Conservation (phyloP, 2,888 invertebrate genomes). For the Loripinus fragilis region DNA sequence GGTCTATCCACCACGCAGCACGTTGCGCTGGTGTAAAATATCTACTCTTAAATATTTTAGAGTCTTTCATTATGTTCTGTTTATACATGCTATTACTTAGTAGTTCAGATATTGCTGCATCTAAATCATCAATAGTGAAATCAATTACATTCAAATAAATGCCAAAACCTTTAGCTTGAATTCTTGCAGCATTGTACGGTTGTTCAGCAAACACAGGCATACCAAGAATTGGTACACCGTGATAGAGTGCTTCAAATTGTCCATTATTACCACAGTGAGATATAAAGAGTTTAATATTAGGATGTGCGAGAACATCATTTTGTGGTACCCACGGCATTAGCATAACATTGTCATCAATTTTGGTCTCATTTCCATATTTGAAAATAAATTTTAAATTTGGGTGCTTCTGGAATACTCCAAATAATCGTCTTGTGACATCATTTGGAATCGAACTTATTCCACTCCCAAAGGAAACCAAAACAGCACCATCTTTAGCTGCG, state of each 20-base stretch:
- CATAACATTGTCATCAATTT: slow-evolving; percentile 36
- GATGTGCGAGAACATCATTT: slow-evolving; percentile 66
- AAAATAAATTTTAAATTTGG: slow-evolving; percentile 48
- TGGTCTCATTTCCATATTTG: slow-evolving; percentile 19
- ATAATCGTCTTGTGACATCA: slow-evolving; percentile 32
- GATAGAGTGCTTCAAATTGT: slow-evolving; percentile 33
- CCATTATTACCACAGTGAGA: slow-evolving; percentile 72
- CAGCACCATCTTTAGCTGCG: slow-evolving; percentile 53
- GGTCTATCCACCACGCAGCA: background rate
- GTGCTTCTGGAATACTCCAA: slow-evolving; percentile 46
- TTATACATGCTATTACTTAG: background rate
- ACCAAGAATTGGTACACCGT: slow-evolving; percentile 68
- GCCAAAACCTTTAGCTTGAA: slow-evolving; percentile 59
- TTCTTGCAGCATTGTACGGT: slow-evolving; percentile 55
- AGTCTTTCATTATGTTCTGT: background rate
- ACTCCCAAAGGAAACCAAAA: slow-evolving; percentile 68
- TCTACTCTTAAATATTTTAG: background rate
- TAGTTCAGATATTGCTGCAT: background rate
- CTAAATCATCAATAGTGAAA: slow-evolving; percentile 6
- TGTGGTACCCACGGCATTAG: slow-evolving; percentile 66
- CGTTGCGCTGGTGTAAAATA: background rate
- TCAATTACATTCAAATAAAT: slow-evolving; percentile 47
- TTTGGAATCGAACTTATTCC: slow-evolving; percentile 44
- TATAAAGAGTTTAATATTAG: slow-evolving; percentile 63
- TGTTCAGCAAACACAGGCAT: slow-evolving; percentile 66